Conservation (phyloP, 2,888 invertebrate species). For the Heliconius ismenius region DNA sequence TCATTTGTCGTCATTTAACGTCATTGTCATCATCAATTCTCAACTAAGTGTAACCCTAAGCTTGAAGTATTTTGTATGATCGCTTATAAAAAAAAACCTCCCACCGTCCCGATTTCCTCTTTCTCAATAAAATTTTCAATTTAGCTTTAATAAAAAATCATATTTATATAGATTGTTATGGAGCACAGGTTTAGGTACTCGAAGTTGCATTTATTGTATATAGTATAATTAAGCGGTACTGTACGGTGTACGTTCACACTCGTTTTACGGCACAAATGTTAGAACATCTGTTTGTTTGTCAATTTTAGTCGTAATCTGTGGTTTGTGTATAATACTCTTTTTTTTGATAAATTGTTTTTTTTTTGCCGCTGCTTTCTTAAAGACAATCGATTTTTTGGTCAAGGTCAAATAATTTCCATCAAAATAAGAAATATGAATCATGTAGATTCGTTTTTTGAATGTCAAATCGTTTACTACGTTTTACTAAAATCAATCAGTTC, state of each 20-base stretch:
- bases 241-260: slow-evolving; percentile 77
- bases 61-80: slow-evolving; percentile 42
- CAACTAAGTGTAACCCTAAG: slow-evolving; percentile 27
- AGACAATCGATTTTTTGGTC: slow-evolving; percentile 3
- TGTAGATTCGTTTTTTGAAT: no score
- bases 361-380: slow-evolving; percentile 15
- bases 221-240: slow-evolving; percentile 75
- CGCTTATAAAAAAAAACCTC: slow-evolving; percentile 69
- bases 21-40: slow-evolving; percentile 4
- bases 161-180: slow-evolving; percentile 81
- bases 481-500: no score
- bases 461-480: no score
- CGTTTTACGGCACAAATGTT: slow-evolving; percentile 82
- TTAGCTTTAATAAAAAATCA: slow-evolving; percentile 76
- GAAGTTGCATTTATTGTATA: slow-evolving; percentile 81
- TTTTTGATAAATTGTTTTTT: slow-evolving; percentile 2
- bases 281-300: slow-evolving; percentile 76
- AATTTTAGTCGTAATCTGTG: slow-evolving; percentile 74
- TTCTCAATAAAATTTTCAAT: slow-evolving; percentile 70
- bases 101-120: slow-evolving; percentile 81
- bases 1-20: background rate
- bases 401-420: background rate
- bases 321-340: slow-evolving; percentile 49
- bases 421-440: background rate
- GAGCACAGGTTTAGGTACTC: slow-evolving; percentile 81